Conservation (phyloP, 1,140 invertebrate genomes). For the Olivierus martensii region DNA sequence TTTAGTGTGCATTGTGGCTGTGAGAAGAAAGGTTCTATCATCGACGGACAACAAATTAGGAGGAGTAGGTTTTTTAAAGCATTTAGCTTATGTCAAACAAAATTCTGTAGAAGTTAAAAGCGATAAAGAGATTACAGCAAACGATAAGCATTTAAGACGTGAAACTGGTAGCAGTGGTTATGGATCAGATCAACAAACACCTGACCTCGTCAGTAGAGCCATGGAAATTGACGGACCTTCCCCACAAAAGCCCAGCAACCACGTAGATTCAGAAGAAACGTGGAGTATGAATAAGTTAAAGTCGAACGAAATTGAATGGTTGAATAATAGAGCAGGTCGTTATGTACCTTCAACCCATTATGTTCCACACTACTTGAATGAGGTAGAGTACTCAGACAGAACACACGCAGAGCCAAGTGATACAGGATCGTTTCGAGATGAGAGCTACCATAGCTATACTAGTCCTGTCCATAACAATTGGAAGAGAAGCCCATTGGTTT, state of each 20-base stretch:
- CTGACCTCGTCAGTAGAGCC: constrained; percentile 20
- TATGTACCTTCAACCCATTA: too few relatives aligned
- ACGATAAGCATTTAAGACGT: constrained; percentile 16
- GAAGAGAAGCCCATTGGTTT: constrained; percentile 12
- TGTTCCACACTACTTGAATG: too few relatives aligned
- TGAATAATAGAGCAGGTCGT: too few relatives aligned
- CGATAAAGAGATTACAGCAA: constrained; percentile 18
- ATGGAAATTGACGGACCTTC: constrained; percentile 13
- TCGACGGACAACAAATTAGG: constrained; percentile 7
- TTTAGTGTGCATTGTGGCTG: constrained; percentile 16
- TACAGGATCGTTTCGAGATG: constrained; percentile 14
- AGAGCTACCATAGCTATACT: constrained; percentile 15
- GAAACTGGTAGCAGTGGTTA: constrained; percentile 21
- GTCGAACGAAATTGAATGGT: too few relatives aligned
- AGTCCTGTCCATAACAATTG: constrained; percentile 14
- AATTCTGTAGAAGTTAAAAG: constrained; percentile 12
- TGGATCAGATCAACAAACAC: constrained; percentile 20
- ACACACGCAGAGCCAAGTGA: constrained; percentile 37
- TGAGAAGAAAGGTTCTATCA: constrained; percentile 6
- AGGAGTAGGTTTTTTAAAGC: constrained; percentile 10
- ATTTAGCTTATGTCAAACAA: constrained; percentile 12
- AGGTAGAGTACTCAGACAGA: too few relatives aligned
- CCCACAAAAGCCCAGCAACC: constrained; percentile 11
- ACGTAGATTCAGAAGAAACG: too few relatives aligned
- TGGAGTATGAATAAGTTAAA: too few relatives aligned